Evolutionary conservation across 2,888 invertebrate species (phyloP), one percentile per base, ranked within the genome.

Genomic region (Diaprepes abbreviatus): DNA sequence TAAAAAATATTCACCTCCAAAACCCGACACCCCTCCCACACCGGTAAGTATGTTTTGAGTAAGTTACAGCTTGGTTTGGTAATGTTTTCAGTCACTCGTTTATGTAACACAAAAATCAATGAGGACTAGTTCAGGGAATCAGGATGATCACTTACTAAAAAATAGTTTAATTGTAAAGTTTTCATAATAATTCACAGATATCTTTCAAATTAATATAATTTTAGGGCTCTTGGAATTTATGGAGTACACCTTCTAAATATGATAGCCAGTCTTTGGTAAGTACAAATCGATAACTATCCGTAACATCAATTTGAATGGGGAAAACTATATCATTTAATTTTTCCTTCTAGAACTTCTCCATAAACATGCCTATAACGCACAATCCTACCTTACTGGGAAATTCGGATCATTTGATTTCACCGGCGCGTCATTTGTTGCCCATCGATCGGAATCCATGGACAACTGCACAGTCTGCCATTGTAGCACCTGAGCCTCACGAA

Each of bases 1-100:
- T n/a, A 67, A 62, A 21, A 73, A 71, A 35, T 70, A 70, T 33
- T 75, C 83, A 0, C 85, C 86, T 10, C 85, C 85, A 1, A 86
- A 86, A 74, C 85, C 85, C 1, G 85, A 86, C 75, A 85, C 85
- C n/a, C 85, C 86, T 17, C 85, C 84, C 12, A 78, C 80, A 33
- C 82, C 85, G 10, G 85, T 85, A 81, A 77, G 76, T 76, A 50
- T 9, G 31, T 63, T n/a, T n/a, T n/a, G n/a, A n/a, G n/a, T n/a
- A n/a, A n/a, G n/a, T n/a, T n/a, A n/a, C n/a, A n/a, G n/a, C n/a
- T n/a, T n/a, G n/a, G n/a, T n/a, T n/a, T n/a, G n/a, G n/a, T n/a
- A n/a, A n/a, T n/a, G n/a, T n/a, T n/a, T n/a, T n/a, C n/a, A n/a
- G n/a, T n/a, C n/a, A n/a, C n/a, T n/a, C n/a, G n/a, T n/a, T n/a